These are phyloP conservation scores for Achlya flavicornis DNA, from an alignment of 2,888 invertebrate species.

Conservation along the genomic window DNA sequence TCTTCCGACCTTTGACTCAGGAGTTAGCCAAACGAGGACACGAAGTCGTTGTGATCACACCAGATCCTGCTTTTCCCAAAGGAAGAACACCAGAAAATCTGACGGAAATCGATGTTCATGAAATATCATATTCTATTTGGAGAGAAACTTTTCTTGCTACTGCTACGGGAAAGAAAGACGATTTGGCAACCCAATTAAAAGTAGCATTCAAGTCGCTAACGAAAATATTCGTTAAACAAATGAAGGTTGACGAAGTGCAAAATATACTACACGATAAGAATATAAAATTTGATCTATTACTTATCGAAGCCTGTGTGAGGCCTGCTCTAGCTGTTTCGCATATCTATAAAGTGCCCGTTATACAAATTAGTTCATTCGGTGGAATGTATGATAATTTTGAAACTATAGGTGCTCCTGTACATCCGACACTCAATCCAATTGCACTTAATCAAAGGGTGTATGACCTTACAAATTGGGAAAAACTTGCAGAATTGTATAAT, in stretches of 20 bases:
- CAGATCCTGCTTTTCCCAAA: constrained; percentile 59
- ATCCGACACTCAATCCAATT: constrained; percentile 46
- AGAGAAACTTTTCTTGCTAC: constrained; percentile 20
- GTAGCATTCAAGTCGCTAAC: constrained; percentile 12
- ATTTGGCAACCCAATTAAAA: constrained; percentile 17
- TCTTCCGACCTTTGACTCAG: constrained; percentile 59
- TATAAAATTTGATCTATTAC: constrained; percentile 44
- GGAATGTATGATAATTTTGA: constrained; percentile 28
- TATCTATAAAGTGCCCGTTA: constrained; percentile 40
- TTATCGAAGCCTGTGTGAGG: constrained; percentile 40
- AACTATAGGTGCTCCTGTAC: constrained; percentile 40
- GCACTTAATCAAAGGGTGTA: constrained; percentile 28
- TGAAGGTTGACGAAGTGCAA: constrained; percentile 30
- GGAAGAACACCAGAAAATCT: constrained; percentile 54
- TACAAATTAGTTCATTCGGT: constrained; percentile 51
- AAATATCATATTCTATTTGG: constrained; percentile 48
- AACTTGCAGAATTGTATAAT: neutral
- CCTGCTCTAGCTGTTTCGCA: constrained; percentile 34
- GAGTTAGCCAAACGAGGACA: constrained; percentile 73
- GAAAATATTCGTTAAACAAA: constrained; percentile 26
- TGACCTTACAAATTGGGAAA: constrained; percentile 44
- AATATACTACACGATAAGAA: constrained; percentile 33
- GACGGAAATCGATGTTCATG: constrained; percentile 65
- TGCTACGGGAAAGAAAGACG: constrained; percentile 23
- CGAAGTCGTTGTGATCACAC: constrained; percentile 65